phyloP scores from a whole-genome alignment of 2,113 vertebrate species.

The Andinoacara biseriatus region DNA sequence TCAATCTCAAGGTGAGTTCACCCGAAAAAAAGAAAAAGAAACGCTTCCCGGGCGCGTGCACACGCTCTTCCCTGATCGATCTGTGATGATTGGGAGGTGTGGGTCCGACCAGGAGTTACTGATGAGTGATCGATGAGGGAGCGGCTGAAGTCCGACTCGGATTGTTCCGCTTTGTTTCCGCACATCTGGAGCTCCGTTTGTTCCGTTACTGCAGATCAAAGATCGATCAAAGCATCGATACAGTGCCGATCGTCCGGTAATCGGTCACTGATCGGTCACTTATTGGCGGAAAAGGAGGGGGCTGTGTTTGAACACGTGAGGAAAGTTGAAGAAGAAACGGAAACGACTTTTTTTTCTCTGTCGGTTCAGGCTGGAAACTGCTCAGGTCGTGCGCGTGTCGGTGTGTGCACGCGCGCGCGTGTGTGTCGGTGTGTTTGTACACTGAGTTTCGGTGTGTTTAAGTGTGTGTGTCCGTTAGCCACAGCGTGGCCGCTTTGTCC shows the following conservation, averaged over 20 bases:
- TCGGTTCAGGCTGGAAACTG: background rate
- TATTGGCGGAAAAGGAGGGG: background rate
- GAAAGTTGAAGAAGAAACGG: conserved; percentile 17
- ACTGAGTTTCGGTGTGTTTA: conserved; percentile 4
- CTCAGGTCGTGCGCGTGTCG: background rate
- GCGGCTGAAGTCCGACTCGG: background rate
- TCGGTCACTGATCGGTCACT: background rate
- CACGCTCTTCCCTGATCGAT: background rate
- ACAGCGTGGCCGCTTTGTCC: conserved; percentile 78
- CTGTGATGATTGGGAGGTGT: background rate
- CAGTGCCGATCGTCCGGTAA: background rate
- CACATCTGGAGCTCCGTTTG: conserved; percentile 24
- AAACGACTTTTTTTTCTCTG: conserved; percentile 33
- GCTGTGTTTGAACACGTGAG: background rate
- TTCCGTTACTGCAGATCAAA: conserved; percentile 9
- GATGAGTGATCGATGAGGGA: background rate
- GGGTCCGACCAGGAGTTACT: background rate
- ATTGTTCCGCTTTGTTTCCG: conserved; percentile 40
- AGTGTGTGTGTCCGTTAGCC: conserved; percentile 40
- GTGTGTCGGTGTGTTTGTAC: background rate
- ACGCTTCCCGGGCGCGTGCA: conserved; percentile 5
- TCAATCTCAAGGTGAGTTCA: conserved; percentile 77
- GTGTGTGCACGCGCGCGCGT: background rate
- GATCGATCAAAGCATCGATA: background rate
- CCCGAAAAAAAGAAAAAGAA: conserved; percentile 20